phyloP scores from a whole-genome alignment of 1,140 invertebrate genomes.

The Coenobita brevimanus region DNA sequence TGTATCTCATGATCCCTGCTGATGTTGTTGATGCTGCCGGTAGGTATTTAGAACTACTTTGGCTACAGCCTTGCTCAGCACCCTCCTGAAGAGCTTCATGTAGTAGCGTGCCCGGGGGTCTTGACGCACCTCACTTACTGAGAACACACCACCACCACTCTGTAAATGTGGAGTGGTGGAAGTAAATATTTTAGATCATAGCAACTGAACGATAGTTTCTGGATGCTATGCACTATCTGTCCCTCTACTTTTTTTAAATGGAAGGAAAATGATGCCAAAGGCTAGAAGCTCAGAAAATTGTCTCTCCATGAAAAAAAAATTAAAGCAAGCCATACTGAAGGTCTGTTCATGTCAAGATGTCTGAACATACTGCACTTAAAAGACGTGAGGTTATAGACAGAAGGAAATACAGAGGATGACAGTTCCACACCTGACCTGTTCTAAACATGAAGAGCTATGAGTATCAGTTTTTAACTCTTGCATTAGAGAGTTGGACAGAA shows the following conservation, averaged over 20 bases:
- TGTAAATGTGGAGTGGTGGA: not conserved
- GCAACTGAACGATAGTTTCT: not conserved
- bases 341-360: no score
- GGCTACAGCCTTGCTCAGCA: slow-evolving; percentile 33
- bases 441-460: no score
- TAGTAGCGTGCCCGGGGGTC: slow-evolving; percentile 36
- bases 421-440: no score
- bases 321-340: no score
- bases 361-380: no score
- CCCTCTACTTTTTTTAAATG: not conserved
- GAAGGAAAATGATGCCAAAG: not conserved
- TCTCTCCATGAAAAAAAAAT: no score
- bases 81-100: slow-evolving; percentile 54
- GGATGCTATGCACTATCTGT: not conserved
- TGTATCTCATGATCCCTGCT: no score
- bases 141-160: slow-evolving; percentile 55
- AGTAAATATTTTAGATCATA: not conserved
- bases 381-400: no score
- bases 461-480: no score
- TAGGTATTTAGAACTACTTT: not conserved
- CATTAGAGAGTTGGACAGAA: no score
- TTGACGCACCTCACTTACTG: slow-evolving; percentile 14
- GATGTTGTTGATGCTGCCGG: not conserved
- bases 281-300: no score
- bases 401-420: no score